Base-by-base conservation (phyloP, 1,140 invertebrate genomes). In the Neoseiulus cucumeris region DNA sequence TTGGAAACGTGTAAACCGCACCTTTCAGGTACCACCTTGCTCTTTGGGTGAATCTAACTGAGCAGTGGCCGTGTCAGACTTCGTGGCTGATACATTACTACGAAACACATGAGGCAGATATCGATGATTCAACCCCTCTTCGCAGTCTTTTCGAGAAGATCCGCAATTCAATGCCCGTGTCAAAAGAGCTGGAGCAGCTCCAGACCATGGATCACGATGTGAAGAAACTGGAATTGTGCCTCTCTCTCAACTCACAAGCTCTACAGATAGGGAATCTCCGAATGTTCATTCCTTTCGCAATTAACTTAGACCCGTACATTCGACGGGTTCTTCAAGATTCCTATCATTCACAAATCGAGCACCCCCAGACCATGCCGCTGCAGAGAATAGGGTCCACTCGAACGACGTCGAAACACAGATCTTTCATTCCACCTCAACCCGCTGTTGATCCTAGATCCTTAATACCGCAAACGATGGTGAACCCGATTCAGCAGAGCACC, bases 61-160 rank as follows among this genome's bases (percentile, higher is more conserved):
- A 98, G 75, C 94, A 98, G 75, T 98, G 94, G 94, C 93, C 94
- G 0, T 91, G 93, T 75, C 80, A 92, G 66, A 90, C 91, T 12
- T 95, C 91, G 17, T 98, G 93, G 91, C 87, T 98, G 68, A 94
- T 96, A 66, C 82, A 94, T 68, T 86, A 92, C 75, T 91, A 88
- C 74, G 92, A 96, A 75, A 83, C 86, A 65, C 84, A 83, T 71
- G 91, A 94, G 73, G 87, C 92, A 42, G 82, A 80, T 65, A 80
- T 91, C 14, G 91, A 95, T 65, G 90, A 95, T 74, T 82, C 80
- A 65, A 84, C 84, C 42, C 85, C 90, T 2, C 76, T 96, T 5
- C 91, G 91, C 76, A 80, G 82, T 68, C 82, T 96, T 66, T 96
- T 92, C 75, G 89, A 94, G 72, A 91, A 91, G 30, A 29, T 65